Conservation (phyloP, 1,140 invertebrate species). For the Scaptomyza montana region DNA sequence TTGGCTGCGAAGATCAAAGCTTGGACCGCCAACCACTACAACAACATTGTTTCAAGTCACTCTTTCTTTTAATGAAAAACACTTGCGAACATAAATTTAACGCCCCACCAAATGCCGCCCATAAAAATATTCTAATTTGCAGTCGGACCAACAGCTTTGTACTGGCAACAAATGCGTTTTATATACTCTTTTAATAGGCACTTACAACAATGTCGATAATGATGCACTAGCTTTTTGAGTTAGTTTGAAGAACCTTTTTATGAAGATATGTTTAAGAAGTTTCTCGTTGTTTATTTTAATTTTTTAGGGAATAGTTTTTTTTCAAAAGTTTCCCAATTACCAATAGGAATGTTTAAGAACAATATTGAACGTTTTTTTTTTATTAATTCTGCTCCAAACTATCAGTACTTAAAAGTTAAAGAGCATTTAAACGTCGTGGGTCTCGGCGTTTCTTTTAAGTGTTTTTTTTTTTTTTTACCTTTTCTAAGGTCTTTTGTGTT, state of each 20-base stretch:
- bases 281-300: too few species aligned
- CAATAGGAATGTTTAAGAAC: too few species aligned
- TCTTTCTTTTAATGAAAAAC: slow-evolving; percentile 48
- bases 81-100: slow-evolving; percentile 65
- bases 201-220: not conserved
- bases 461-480: slow-evolving; percentile 3
- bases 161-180: slow-evolving; percentile 25
- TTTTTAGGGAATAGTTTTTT: too few species aligned
- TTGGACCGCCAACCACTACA: slow-evolving; percentile 1
- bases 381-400: too few species aligned
- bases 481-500: slow-evolving; percentile 55
- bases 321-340: not conserved
- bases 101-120: slow-evolving; percentile 47
- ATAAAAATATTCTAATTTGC: slow-evolving; percentile 70
- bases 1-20: slow-evolving; percentile 48
- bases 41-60: slow-evolving; percentile 1
- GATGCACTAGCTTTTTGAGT: not conserved
- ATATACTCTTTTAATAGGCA: slow-evolving; percentile 11
- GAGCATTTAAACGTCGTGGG: slow-evolving; percentile 11
- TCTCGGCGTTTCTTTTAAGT: not conserved
- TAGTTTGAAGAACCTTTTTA: not conserved
- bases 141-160: slow-evolving; percentile 32
- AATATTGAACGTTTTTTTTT: too few species aligned
- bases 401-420: not conserved
- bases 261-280: not conserved